Base-by-base conservation (phyloP, 2,888 invertebrate genomes). In the Bursaphelenchus okinawaensis region DNA sequence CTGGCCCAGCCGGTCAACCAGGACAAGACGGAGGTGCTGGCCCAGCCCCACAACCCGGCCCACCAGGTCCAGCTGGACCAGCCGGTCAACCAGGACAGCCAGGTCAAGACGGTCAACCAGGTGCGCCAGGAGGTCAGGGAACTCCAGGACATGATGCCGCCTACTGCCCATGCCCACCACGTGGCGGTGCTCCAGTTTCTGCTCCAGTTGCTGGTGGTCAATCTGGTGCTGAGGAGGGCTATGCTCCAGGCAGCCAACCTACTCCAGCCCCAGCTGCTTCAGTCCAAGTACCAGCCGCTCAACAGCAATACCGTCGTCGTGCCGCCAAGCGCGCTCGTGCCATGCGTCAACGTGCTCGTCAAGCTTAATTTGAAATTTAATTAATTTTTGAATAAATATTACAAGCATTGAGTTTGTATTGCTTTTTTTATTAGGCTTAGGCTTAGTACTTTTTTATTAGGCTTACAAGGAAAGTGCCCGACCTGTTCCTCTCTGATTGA, bases 111-210 rank as follows among this genome's bases (percentile, higher is more conserved):
- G 67, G 67, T 2, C 27, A 28, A 24, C 60, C 60, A 24, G 67
- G 67, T 4, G 22, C 24, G 23, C 69, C 69, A 4, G 67, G 67
- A 12, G 70, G 63, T 23, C 69, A 69, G 9, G 66, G 66, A 1
- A 20, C 20, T 22, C 66, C 66, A 4, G 67, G 67, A 4, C 62
- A 61, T 40, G 67, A 67, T 56, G 67, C 67, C 27, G 63, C 59
- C 22, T 67, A 67, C 52, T 67, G 67, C 27, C 67, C 68, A 8
- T 67, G 67, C 26, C 65, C 65, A 3, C 61, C 61, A 16, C 52
- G 61, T n/a, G 40, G 40, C n/a, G 40, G 40, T 40, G 40, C 40
- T 40, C 40, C 40, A 40, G 16, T n/a, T n/a, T 23, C 27, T 26
- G 2, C 24, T 26, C 16, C 54, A 6, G 6, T 26, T 26, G 12